Evolutionary conservation across 1,140 invertebrate genomes (phyloP).

Genomic region (Caenorhabditis elegans): DNA sequence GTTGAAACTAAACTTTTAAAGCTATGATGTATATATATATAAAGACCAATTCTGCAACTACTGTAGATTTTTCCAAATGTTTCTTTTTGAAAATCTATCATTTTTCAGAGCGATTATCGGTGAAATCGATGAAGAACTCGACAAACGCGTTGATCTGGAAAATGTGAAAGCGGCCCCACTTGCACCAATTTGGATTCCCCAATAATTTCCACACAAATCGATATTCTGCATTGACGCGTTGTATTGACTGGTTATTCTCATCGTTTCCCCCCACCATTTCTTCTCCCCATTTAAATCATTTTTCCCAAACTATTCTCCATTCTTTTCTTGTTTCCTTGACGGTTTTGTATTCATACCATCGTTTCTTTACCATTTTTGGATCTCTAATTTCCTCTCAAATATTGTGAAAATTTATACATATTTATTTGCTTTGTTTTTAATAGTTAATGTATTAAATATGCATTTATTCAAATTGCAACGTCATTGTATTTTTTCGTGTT

Average conservation of each 20-base stretch:
- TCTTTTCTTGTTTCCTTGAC: neutral
- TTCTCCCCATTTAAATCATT: no score
- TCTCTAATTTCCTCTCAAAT: no score
- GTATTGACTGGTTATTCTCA: neutral
- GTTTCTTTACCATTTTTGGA: no score
- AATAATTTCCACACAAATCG: neutral
- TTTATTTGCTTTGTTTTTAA: no score
- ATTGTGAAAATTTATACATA: no score
- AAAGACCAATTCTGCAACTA: no score
- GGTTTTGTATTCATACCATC: no score
- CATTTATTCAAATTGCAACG: no score
- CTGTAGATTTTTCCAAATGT: neutral
- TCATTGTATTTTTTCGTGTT: no score
- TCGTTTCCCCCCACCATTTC: neutral
- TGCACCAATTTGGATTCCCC: conserved; percentile 47
- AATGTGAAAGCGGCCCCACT: conserved; percentile 53
- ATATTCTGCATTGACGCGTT: neutral
- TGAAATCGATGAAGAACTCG: conserved; percentile 53
- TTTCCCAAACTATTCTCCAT: neutral
- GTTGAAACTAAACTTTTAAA: neutral
- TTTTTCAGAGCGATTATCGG: conserved; percentile 51
- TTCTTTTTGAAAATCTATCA: neutral
- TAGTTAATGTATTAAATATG: no score
- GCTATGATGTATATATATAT: no score
- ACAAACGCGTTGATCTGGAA: conserved; percentile 50